Evolutionary conservation across 2,797 vertebrate genomes (phyloP).

Genomic region (Sitta carolinensis): DNA sequence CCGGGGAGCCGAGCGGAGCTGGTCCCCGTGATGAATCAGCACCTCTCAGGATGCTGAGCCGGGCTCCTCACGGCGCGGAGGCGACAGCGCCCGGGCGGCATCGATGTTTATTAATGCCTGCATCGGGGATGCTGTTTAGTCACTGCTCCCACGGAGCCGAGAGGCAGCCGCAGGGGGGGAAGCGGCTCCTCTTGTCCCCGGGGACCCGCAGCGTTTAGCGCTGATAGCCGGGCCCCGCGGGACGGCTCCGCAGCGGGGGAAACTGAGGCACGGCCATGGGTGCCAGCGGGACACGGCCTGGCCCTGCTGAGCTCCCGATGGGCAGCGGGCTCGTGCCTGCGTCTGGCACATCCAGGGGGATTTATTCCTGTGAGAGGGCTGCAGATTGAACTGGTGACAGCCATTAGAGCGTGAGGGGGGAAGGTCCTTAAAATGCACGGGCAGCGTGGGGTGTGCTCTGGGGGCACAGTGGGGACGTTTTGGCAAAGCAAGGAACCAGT

Average conservation of each 20-base stretch:
- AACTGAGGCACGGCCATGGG: constrained; percentile 3
- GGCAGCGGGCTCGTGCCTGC: not conserved
- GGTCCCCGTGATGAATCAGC: constrained; percentile 60
- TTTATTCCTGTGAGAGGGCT: not conserved
- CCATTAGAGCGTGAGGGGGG: not conserved
- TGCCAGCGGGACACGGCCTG: not conserved
- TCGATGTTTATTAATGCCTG: constrained; percentile 51
- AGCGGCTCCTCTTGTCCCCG: not conserved
- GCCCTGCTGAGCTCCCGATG: not conserved
- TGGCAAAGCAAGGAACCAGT: not conserved
- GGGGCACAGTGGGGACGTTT: not conserved
- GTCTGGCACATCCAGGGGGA: not conserved
- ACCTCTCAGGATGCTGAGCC: constrained; percentile 3
- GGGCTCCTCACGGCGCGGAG: constrained; percentile 34
- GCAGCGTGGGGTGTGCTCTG: not conserved
- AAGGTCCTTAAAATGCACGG: not conserved
- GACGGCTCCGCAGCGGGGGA: not conserved
- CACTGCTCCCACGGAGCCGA: constrained; percentile 35
- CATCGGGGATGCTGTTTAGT: constrained; percentile 68
- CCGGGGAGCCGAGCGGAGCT: not conserved
- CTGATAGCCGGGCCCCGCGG: not conserved
- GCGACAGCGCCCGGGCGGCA: constrained; percentile 45
- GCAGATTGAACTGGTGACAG: not conserved
- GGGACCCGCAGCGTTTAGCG: not conserved
- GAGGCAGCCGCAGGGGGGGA: not conserved